These are phyloP conservation scores for Triplophysa dalaica DNA, from an alignment of 2,113 vertebrate genomes.

Conservation along the genomic window DNA sequence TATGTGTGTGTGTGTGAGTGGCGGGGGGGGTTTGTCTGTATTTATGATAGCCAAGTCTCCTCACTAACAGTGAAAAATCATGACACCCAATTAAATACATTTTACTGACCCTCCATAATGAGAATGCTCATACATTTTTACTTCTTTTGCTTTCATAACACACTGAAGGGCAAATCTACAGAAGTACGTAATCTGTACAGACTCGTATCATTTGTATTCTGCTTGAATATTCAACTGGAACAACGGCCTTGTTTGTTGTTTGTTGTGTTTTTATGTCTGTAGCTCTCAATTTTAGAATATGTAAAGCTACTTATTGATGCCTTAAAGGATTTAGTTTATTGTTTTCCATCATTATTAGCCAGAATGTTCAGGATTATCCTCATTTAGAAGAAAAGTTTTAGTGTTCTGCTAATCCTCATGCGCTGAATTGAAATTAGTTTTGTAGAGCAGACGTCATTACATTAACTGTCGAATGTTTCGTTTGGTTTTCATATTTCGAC, in stretches of 20 bases:
- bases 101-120: too few species aligned
- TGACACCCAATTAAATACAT: too few species aligned
- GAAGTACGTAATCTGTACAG: neutral
- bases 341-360: neutral
- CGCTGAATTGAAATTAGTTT: slow-evolving; percentile 13
- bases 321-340: slow-evolving; percentile 19
- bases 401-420: neutral
- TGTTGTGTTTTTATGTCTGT: slow-evolving; percentile 41
- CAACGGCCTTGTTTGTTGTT: slow-evolving; percentile 53
- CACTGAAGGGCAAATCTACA: neutral
- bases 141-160: neutral
- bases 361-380: neutral
- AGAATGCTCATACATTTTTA: too few species aligned
- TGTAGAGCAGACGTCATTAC: slow-evolving; percentile 29
- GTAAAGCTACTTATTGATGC: slow-evolving; percentile 21
- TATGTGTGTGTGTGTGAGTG: too few species aligned
- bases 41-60: too few species aligned
- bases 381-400: neutral
- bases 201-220: slow-evolving; percentile 59
- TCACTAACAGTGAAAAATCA: too few species aligned
- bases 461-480: neutral
- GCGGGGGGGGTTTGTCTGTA: neutral
- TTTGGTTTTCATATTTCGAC: neutral
- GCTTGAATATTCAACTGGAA: slow-evolving; percentile 44
- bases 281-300: slow-evolving; percentile 17